Percentiles rank a stretch among this genome's conserved stretches.
These are phyloP conservation scores for Thermophis baileyi DNA, from an alignment of 2,113 vertebrate genomes.

Conservation along the genomic window DNA sequence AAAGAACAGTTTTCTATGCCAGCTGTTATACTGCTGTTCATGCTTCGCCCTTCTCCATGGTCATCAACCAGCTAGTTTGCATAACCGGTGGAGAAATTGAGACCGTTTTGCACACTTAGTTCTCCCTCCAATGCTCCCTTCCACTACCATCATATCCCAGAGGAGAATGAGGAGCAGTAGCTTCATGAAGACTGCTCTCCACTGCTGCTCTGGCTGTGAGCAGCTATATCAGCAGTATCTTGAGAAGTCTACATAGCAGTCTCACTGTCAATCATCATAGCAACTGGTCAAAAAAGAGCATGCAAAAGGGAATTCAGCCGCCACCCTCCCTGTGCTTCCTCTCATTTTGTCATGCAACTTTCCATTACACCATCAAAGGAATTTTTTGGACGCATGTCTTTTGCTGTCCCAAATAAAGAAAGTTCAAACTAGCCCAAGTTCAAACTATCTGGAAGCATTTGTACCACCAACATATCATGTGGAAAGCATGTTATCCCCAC, in stretches of 20 bases:
- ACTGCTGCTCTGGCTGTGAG: neutral
- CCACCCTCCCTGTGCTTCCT: neutral
- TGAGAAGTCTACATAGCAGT: neutral
- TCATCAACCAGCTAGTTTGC: neutral
- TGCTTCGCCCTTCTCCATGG: neutral
- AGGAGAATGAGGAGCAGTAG: neutral
- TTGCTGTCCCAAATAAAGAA: neutral
- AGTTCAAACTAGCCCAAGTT: neutral
- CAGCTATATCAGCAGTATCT: neutral
- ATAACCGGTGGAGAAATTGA: neutral
- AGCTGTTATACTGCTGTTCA: neutral
- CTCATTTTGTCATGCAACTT: neutral
- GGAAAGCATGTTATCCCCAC: too few relatives aligned
- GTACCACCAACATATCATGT: neutral
- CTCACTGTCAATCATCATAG: neutral
- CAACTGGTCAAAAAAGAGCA: neutral
- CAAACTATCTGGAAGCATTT: neutral
- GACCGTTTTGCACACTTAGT: neutral
- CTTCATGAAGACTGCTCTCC: neutral
- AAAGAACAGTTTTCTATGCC: neutral
- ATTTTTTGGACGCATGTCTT: neutral
- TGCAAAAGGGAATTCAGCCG: neutral
- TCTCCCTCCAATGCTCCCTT: neutral
- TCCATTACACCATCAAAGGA: neutral
- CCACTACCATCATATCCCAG: neutral